phyloP scores from a whole-genome alignment of 2,888 invertebrate species.

The Latrodectus elegans region DNA sequence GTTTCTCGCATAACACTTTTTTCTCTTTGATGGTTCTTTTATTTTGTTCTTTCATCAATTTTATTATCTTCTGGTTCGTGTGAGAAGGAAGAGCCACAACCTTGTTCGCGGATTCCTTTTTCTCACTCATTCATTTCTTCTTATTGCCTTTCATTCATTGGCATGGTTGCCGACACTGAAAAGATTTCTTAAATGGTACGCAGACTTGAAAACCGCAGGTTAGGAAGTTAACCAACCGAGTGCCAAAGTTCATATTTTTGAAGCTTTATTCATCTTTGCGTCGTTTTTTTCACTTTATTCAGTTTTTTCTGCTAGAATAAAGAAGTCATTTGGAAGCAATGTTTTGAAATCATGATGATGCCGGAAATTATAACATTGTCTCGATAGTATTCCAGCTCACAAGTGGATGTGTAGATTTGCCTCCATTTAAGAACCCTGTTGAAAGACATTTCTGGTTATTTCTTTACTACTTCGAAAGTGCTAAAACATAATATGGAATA shows the following conservation, averaged over 20 bases:
- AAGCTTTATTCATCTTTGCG: background rate
- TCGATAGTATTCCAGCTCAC: no score
- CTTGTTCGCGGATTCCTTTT: conserved; percentile 19
- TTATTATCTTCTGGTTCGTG: conserved; percentile 28
- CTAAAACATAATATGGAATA: no score
- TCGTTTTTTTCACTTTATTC: background rate
- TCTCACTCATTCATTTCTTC: conserved; percentile 37
- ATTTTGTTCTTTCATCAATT: conserved; percentile 24
- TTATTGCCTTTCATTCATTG: conserved; percentile 38
- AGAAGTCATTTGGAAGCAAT: no score
- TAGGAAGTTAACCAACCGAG: conserved; percentile 31
- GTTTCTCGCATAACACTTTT: conserved; percentile 44
- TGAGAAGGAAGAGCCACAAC: conserved; percentile 32
- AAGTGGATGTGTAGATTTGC: no score
- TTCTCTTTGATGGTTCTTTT: conserved; percentile 26
- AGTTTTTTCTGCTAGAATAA: background rate
- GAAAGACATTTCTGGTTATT: no score
- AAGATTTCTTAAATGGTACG: conserved; percentile 37
- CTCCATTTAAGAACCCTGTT: no score
- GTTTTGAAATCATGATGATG: no score
- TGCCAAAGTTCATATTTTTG: conserved; percentile 16
- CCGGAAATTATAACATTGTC: no score
- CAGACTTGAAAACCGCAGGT: conserved; percentile 5
- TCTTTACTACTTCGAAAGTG: no score
- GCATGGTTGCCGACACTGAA: background rate